phyloP scores from a whole-genome alignment of 2,888 invertebrate species.

The Drosophila bunnanda region DNA sequence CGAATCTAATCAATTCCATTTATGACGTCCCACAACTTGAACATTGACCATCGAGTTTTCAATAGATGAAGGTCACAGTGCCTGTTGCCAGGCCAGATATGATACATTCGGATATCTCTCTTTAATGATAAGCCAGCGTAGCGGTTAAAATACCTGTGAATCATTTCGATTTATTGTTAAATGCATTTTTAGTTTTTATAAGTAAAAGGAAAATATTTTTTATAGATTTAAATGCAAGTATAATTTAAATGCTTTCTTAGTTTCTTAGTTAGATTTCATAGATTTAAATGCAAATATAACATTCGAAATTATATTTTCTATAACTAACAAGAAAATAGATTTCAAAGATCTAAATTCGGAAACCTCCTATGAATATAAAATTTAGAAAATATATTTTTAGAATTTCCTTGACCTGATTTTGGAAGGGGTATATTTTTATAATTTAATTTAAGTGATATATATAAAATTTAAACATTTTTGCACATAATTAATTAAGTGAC shows the following conservation, averaged over 20 bases:
- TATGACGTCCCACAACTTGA: conserved; percentile 31
- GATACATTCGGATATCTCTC: conserved; percentile 29
- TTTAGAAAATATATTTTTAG: not conserved
- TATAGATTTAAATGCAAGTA: not conserved
- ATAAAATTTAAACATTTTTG: too few relatives aligned
- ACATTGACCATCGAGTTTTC: conserved; percentile 30
- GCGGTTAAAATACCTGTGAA: conserved; percentile 1
- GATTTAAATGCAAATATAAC: not conserved
- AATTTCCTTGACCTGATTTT: not conserved
- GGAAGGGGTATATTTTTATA: not conserved
- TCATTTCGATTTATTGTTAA: conserved; percentile 5
- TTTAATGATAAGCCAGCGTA: conserved; percentile 14
- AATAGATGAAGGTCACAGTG: conserved; percentile 28
- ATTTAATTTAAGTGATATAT: too few relatives aligned
- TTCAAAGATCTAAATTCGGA: not conserved
- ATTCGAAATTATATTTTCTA: too few relatives aligned
- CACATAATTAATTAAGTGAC: not conserved
- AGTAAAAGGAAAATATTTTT: not conserved
- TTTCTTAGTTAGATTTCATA: too few relatives aligned
- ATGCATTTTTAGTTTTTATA: not conserved
- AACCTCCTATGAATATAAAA: not conserved
- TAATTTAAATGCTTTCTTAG: too few relatives aligned
- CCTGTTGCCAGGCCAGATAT: conserved; percentile 29
- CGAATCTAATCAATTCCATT: conserved; percentile 26
- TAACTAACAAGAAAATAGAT: not conserved